Base-by-base conservation (phyloP, 92 coral and sea anemone species). In the Blastomussa wellsi region DNA sequence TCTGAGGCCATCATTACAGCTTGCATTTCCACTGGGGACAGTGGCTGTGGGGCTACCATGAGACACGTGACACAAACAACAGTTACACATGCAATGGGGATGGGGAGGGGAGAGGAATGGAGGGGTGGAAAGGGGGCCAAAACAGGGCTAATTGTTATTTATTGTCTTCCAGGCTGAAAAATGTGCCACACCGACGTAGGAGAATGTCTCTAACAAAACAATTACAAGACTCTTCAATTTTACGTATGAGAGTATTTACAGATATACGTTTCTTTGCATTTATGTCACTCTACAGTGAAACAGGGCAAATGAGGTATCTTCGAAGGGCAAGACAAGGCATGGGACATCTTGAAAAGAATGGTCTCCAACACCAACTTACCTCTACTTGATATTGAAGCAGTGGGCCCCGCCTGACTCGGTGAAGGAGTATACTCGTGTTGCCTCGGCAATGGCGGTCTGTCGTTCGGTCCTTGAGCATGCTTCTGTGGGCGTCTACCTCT, bases 1-100 rank as follows among this genome's bases (percentile, higher is more conserved):
- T 95, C 93, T 0, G 99, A 97, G 10, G 99, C 99, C 83, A 87
- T 92, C 97, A 97, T 92, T 38, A 97, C 98, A 24, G 99, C 99
- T 39, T 93, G 96, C 90, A 97, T 88, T 77, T 97, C 99, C 7
- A 91, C 93, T 65, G 95, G 94, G 24, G 99, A 92, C 53, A 97
- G 79, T 35, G 95, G 99, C 69, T 87, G 95, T 29, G 95, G 87
- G 32, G 32, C 81, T 83, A 42, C 33, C 64, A 41, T 53, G 24
- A 60, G 24, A 73, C 41, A 68, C 16, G 42, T 4, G 16, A 10
- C 3, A 11, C 35, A 14, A 31, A 24, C 12, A 26, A 28, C 35
- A 26, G 16, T 1, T 15, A 16, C 5, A n/a, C 7, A 14, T 3
- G 24, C 19, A 81, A 78, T 53, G 3, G 33, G 14, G 33, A 2